Conservation (phyloP, 2,888 invertebrate species). For the Gibbula magus region DNA sequence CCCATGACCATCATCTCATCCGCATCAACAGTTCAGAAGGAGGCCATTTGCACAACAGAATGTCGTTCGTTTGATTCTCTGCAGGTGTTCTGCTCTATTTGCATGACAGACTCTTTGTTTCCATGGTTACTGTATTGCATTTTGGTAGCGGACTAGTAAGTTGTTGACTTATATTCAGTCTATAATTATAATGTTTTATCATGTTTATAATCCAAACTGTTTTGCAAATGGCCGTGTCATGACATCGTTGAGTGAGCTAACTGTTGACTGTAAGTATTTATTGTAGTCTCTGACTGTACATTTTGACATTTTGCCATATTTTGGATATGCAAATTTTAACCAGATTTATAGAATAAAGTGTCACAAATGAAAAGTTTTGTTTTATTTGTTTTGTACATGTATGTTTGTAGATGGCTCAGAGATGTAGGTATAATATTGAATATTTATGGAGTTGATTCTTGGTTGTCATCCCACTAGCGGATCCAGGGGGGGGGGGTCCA, state of each 20-base stretch:
- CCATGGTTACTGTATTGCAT: too few relatives aligned
- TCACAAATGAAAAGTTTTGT: not conserved
- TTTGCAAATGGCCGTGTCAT: not conserved
- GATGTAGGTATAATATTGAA: too few relatives aligned
- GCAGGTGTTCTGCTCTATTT: too few relatives aligned
- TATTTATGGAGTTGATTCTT: too few relatives aligned
- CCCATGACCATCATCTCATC: not conserved
- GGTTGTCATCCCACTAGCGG: too few relatives aligned
- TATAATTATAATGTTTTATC: too few relatives aligned
- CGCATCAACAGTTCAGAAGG: not conserved
- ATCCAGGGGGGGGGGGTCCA: too few relatives aligned
- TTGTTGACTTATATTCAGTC: too few relatives aligned
- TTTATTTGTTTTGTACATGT: not conserved
- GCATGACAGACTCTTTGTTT: too few relatives aligned
- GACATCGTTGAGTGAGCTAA: not conserved
- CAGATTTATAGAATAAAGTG: slow-evolving; percentile 30
- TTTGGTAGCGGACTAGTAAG: too few relatives aligned
- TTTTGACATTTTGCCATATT: slow-evolving; percentile 40
- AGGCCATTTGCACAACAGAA: not conserved
- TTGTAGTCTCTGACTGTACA: slow-evolving; percentile 26
- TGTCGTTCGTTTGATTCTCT: too few relatives aligned
- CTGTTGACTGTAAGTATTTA: slow-evolving; percentile 19
- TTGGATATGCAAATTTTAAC: slow-evolving; percentile 37
- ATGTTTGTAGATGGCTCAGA: too few relatives aligned
- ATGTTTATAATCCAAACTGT: not conserved